Conservation (phyloP, 1,140 invertebrate genomes). For the Gonatopus flavifemur region DNA sequence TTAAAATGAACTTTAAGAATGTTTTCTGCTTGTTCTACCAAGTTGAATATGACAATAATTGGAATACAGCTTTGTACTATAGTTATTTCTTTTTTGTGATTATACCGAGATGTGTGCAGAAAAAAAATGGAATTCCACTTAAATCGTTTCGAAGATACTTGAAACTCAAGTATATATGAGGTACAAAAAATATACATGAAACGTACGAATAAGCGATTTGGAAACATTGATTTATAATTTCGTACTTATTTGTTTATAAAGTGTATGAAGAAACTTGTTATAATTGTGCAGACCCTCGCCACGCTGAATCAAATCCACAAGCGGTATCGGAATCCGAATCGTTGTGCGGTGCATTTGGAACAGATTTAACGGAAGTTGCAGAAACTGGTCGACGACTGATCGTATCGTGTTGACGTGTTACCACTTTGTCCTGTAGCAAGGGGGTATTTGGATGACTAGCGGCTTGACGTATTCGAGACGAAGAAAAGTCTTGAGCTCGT, state of each 20-base stretch:
- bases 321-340: slow-evolving; percentile 81
- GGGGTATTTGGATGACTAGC: slow-evolving; percentile 49
- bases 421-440: slow-evolving; percentile 38
- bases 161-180: too few species aligned
- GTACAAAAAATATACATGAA: too few species aligned
- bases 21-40: too few species aligned
- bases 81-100: too few species aligned
- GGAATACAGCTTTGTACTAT: too few species aligned
- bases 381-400: slow-evolving; percentile 39
- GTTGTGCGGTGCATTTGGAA: slow-evolving; percentile 38
- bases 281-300: slow-evolving; percentile 58
- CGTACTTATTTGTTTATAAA: not conserved
- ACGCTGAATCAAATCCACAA: slow-evolving; percentile 76
- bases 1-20: too few species aligned
- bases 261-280: slow-evolving; percentile 18
- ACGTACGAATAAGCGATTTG: too few species aligned
- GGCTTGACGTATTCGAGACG: slow-evolving; percentile 22
- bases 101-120: too few species aligned
- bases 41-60: too few species aligned
- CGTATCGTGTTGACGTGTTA: slow-evolving; percentile 28
- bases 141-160: too few species aligned
- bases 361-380: slow-evolving; percentile 50
- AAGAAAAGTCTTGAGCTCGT: slow-evolving; percentile 60
- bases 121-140: too few species aligned
- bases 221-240: too few species aligned